Conservation (phyloP, 2,888 invertebrate species). For the Isoperla grammatica region DNA sequence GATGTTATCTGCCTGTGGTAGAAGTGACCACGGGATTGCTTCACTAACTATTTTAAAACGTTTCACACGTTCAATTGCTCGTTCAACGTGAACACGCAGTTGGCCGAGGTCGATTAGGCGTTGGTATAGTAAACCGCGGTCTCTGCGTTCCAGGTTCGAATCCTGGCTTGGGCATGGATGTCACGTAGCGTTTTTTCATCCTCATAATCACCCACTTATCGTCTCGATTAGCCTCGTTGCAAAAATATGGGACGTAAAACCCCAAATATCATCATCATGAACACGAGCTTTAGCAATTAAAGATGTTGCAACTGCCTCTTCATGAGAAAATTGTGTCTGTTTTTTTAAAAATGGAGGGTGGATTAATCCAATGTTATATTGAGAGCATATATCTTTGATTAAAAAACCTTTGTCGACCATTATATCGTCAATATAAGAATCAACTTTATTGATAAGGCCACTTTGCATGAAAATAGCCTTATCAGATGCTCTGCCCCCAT, state of each 20-base stretch:
- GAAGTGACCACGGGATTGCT: not conserved
- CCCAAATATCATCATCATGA: slow-evolving; percentile 27
- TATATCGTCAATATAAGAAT: slow-evolving; percentile 16
- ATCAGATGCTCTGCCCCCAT: not conserved
- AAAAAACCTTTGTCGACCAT: not conserved
- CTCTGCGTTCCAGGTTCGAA: too few relatives aligned
- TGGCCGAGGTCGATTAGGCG: too few relatives aligned
- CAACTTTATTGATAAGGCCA: not conserved
- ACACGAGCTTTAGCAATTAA: not conserved
- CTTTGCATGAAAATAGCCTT: not conserved
- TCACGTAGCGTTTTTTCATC: too few relatives aligned
- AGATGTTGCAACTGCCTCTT: not conserved
- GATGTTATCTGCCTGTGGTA: not conserved
- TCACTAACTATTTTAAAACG: not conserved
- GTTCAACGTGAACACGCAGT: too few relatives aligned
- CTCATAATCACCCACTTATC: too few relatives aligned
- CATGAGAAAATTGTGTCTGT: slow-evolving; percentile 20
- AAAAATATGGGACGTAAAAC: too few relatives aligned
- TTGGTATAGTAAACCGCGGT: too few relatives aligned
- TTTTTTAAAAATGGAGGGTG: slow-evolving; percentile 2
- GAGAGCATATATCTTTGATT: not conserved
- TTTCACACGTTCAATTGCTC: not conserved
- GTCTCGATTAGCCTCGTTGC: too few relatives aligned
- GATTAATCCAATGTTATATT: not conserved
- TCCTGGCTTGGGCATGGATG: too few relatives aligned